Conservation (phyloP, 2,113 vertebrate species). For the Regulus satrapa region DNA sequence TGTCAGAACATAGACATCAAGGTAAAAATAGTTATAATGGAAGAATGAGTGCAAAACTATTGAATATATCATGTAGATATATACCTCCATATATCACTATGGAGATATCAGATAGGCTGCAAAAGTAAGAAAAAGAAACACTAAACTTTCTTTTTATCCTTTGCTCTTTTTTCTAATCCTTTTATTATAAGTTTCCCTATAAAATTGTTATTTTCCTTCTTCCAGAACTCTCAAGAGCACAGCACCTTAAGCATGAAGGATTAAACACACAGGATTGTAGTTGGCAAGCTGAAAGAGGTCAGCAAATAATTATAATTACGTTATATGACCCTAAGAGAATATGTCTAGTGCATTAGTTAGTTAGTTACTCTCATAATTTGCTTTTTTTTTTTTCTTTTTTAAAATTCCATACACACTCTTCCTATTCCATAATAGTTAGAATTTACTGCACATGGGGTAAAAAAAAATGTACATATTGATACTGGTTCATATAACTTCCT, state of each 20-base stretch:
- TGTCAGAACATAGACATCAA: background rate
- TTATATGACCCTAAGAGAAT: background rate
- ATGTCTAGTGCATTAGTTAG: background rate
- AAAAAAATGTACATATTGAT: background rate
- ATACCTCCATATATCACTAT: background rate
- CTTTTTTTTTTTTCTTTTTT: background rate
- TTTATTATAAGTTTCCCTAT: background rate
- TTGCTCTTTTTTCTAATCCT: background rate
- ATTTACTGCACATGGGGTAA: background rate
- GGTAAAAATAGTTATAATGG: background rate
- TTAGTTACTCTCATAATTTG: no score
- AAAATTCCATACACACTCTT: accelerated
- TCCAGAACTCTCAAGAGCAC: background rate
- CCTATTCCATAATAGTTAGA: background rate
- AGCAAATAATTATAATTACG: background rate
- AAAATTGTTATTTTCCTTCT: background rate
- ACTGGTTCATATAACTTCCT: background rate
- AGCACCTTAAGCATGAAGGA: background rate
- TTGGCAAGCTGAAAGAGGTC: background rate
- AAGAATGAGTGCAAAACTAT: background rate
- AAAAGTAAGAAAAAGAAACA: background rate
- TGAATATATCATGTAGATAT: background rate
- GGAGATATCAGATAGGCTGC: background rate
- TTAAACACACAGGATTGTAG: background rate
- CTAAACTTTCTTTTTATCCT: background rate